Evolutionary conservation across 2,888 invertebrate genomes (phyloP), one percentile per base, ranked within the genome.

Genomic region (Nasonia oneida): DNA sequence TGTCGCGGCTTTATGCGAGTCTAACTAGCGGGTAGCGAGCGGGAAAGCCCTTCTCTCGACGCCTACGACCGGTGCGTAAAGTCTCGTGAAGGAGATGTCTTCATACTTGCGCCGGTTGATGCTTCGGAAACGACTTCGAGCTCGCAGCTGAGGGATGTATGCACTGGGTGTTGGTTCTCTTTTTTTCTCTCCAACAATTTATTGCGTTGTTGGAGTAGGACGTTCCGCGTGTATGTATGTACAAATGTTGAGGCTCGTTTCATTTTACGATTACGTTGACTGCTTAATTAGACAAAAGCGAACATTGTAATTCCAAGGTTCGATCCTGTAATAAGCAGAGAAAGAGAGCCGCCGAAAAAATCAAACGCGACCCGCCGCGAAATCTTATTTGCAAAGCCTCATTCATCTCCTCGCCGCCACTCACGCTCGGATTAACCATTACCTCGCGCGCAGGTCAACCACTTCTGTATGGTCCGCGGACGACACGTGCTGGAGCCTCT

Each of bases 11-110:
- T 93, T 93, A 93, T 90, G 93, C 91, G 92, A 91, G 91, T 90
- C 91, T 93, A 93, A 93, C 93, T 91, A 93, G 93, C 91, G 92
- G 93, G 91, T 93, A 91, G 90, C 89, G 85, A 84, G 87, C 50
- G 61, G 61, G 89, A 88, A 86, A 82, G 67, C 57, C 84, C 80
- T 84, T 84, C 87, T 84, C 87, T 88, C 87, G 88, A 91, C 91
- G 91, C 90, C 91, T 90, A 91, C 91, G 89, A 88, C 79, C 80
- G 70, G 23, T n/a, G 39, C 39, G 18, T 42, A 42, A 23, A 39
- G 42, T 14, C 83, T 78, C 64, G 80, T 78, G 74, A 39, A 77
- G 80, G 57, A 53, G 76, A 83, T 33, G 83, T 81, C 82, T 85
- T 85, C 61, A 85, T 78, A 71, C 1, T 4, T 1, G n/a, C 61